Conservation (phyloP, 2,888 invertebrate genomes). For the Suillia variegata region DNA sequence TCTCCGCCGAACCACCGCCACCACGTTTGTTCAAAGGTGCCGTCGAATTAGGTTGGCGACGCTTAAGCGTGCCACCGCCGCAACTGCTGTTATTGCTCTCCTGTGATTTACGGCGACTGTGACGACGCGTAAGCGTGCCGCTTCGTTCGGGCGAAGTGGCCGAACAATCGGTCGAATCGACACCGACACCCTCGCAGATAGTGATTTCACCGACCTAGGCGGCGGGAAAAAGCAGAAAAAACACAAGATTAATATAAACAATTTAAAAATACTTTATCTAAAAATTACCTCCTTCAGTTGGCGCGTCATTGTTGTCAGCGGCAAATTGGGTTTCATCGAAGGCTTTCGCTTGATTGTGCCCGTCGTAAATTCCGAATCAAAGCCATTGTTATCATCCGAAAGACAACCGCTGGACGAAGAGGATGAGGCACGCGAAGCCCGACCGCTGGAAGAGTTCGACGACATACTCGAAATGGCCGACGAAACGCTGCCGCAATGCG, state of each 20-base stretch:
- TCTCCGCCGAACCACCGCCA: constrained; percentile 55
- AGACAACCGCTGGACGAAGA: constrained; percentile 86
- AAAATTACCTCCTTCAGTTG: constrained; percentile 89
- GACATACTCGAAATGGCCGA: constrained; percentile 56
- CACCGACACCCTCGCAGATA: constrained; percentile 39
- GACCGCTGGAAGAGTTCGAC: constrained; percentile 53
- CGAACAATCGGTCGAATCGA: constrained; percentile 49
- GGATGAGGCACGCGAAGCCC: constrained; percentile 76
- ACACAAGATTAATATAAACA: too few species aligned
- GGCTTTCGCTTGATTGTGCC: constrained; percentile 92
- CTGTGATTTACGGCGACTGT: constrained; percentile 63
- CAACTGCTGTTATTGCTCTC: constrained; percentile 60
- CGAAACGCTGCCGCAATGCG: constrained; percentile 60
- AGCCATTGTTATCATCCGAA: constrained; percentile 75
- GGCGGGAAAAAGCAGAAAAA: too few species aligned
- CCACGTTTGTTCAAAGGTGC: constrained; percentile 44
- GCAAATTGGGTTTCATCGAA: constrained; percentile 89
- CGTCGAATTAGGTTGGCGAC: constrained; percentile 44
- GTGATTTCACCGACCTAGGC: constrained; percentile 75
- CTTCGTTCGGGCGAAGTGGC: constrained; percentile 64
- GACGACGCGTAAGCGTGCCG: constrained; percentile 67
- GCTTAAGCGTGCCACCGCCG: constrained; percentile 61
- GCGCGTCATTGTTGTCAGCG: constrained; percentile 86
- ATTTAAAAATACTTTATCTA: too few species aligned
- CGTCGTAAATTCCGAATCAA: constrained; percentile 77